phyloP scores from a whole-genome alignment of 2,113 vertebrate genomes.

The Fukomys damarensis region DNA sequence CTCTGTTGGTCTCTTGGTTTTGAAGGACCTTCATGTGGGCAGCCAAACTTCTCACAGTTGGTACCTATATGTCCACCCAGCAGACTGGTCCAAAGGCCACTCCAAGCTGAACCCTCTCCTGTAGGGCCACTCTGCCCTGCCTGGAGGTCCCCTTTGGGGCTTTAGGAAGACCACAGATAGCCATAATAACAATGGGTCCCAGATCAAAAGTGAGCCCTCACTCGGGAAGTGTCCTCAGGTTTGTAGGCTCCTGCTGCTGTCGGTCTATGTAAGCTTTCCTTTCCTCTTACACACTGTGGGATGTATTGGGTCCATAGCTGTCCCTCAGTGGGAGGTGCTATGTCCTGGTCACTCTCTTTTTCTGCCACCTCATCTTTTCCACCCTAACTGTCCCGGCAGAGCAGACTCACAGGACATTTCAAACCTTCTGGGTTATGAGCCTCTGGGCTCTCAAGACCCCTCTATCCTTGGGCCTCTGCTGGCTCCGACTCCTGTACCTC shows the following conservation, averaged over 20 bases:
- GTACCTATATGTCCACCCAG: not conserved
- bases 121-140: too few species aligned
- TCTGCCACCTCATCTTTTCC: too few species aligned
- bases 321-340: not conserved
- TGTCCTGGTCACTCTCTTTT: not conserved
- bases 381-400: not conserved
- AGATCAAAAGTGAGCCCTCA: not conserved
- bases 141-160: not conserved
- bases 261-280: not conserved
- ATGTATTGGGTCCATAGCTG: rapidly evolving
- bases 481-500: too few species aligned
- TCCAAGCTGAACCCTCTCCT: not conserved
- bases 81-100: not conserved
- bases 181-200: rapidly evolving
- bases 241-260: not conserved
- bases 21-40: not conserved
- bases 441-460: rapidly evolving
- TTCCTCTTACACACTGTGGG: not conserved
- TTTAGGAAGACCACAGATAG: not conserved
- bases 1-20: not conserved
- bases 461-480: not conserved
- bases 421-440: not conserved
- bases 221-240: too few species aligned
- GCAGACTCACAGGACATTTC: not conserved
- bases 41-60: too few species aligned